Evolutionary conservation across 2,113 vertebrate species (phyloP).

Genomic region (Mellivora capensis): DNA sequence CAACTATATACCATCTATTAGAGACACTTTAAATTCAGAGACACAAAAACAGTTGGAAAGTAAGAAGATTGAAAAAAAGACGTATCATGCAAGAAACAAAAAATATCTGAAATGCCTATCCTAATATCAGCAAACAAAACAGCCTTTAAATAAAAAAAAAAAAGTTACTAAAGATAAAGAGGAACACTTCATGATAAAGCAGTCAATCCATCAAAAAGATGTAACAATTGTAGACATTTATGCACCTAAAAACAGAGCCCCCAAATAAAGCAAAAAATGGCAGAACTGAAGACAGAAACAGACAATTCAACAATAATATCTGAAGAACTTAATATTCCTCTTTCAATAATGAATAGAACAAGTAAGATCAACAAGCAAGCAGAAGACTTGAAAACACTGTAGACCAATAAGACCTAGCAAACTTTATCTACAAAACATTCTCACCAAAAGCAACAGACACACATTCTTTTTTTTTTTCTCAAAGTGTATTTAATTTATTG

Average conservation of each 20-base stretch:
- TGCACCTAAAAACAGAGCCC: too few species aligned
- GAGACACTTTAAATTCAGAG: neutral
- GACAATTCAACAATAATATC: neutral
- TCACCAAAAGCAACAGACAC: neutral
- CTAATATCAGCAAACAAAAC: too few species aligned
- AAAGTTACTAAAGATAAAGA: too few species aligned
- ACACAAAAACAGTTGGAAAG: neutral
- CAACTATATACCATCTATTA: too few species aligned
- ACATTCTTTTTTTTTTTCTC: too few species aligned
- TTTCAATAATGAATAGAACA: neutral
- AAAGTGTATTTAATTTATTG: neutral
- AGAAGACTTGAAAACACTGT: neutral
- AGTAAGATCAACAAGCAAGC: neutral
- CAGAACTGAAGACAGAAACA: neutral
- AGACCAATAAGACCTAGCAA: neutral
- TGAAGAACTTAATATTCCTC: neutral
- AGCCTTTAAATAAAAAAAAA: too few species aligned
- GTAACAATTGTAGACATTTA: too few species aligned
- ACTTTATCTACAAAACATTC: neutral
- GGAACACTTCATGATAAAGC: too few species aligned
- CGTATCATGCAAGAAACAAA: neutral
- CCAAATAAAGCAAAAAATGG: neutral
- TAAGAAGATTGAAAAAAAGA: neutral
- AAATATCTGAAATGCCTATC: neutral
- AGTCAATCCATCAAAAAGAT: too few species aligned